Percentiles rank a stretch among this genome's conserved stretches.
phyloP scores from a whole-genome alignment of 2,888 invertebrate genomes.

The Chrysolina oricalcia region DNA sequence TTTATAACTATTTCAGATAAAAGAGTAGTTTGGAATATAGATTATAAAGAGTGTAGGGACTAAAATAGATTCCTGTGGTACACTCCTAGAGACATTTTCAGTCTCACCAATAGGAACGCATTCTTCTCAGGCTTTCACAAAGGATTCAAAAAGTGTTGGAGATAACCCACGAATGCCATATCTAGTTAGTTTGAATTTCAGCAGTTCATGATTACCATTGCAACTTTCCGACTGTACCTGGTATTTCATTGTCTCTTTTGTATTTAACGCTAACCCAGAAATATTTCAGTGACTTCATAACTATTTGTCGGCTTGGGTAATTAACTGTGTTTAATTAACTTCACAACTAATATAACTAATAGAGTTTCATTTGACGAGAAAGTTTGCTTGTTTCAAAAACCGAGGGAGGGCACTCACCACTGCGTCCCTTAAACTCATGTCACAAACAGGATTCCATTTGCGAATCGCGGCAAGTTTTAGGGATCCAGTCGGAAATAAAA shows the following conservation, averaged over 20 bases:
- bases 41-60: too few species aligned
- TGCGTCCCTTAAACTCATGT: not conserved
- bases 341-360: not conserved
- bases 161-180: too few species aligned
- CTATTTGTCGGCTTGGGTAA: constrained; percentile 4
- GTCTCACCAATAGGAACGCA: too few species aligned
- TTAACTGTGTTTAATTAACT: constrained; percentile 9
- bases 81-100: too few species aligned
- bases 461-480: constrained; percentile 3
- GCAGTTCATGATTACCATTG: too few species aligned
- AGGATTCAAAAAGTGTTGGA: too few species aligned
- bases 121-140: too few species aligned
- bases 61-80: too few species aligned
- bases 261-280: not conserved
- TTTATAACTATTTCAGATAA: too few species aligned
- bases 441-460: constrained; percentile 22
- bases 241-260: not conserved
- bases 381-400: constrained; percentile 23
- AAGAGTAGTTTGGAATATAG: too few species aligned
- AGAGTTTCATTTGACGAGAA: constrained; percentile 6
- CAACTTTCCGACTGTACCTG: not conserved
- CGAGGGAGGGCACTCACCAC: not conserved
- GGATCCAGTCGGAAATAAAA: constrained; percentile 1
- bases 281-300: not conserved
- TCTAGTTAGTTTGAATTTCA: too few species aligned